These are phyloP conservation scores for Danionella dracula DNA, from an alignment of 2,797 vertebrate species.

Conservation along the genomic window DNA sequence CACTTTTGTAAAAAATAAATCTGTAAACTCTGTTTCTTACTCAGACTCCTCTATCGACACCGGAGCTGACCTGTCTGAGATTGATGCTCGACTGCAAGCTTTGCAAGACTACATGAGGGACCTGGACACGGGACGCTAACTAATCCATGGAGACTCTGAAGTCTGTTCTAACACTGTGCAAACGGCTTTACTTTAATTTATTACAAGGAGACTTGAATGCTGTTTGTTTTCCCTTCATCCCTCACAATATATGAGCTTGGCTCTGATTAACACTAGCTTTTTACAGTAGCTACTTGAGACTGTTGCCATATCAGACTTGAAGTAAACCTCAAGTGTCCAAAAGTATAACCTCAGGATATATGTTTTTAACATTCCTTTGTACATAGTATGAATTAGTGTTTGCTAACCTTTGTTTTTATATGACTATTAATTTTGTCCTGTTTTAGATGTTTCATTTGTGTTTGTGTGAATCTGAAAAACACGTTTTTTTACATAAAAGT, in stretches of 20 bases:
- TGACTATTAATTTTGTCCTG: not conserved
- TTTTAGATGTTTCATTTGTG: not conserved
- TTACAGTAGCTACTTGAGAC: not conserved
- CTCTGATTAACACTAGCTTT: not conserved
- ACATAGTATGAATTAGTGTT: constrained; percentile 10
- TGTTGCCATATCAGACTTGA: constrained; percentile 33
- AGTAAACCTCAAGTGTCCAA: constrained; percentile 14
- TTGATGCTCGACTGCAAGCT: constrained; percentile 83
- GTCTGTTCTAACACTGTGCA: no score
- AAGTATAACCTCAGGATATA: constrained; percentile 16
- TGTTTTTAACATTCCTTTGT: constrained; percentile 5
- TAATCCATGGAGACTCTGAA: no score
- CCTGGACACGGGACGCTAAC: constrained; percentile 74
- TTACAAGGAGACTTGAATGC: not conserved
- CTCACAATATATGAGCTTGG: not conserved
- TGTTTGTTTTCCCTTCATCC: not conserved
- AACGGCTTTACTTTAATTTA: not conserved
- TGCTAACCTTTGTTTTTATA: not conserved
- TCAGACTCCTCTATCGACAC: constrained; percentile 74
- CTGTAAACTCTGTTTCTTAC: not conserved
- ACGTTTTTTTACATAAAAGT: constrained; percentile 18
- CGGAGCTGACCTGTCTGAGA: constrained; percentile 79
- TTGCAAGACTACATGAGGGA: constrained; percentile 89
- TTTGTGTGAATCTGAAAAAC: constrained; percentile 17
- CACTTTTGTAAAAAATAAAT: no score